A percentile compares a stretch with the other conserved stretches of the same genome.
Conservation (phyloP, 2,888 invertebrate genomes). For the Magallana nippona region DNA sequence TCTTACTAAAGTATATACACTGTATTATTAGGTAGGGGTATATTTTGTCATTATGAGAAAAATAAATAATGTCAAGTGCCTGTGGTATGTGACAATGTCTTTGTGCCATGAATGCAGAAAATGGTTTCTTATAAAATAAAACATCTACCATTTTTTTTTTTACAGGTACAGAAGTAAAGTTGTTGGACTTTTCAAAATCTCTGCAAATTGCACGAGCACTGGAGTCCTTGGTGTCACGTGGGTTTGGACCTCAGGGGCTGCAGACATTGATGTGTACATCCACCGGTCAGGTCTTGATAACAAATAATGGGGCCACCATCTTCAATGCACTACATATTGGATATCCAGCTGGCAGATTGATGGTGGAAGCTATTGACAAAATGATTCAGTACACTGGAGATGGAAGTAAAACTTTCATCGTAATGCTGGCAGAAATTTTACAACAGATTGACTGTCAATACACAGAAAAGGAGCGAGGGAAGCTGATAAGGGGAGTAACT, state of each 20-base stretch:
- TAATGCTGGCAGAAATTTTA: conserved; percentile 39
- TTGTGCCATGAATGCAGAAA: too few species aligned
- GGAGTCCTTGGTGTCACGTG: conserved; percentile 55
- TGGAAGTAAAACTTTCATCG: conserved; percentile 45
- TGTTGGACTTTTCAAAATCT: conserved; percentile 29
- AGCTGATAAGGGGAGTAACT: neutral
- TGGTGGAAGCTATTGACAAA: conserved; percentile 52
- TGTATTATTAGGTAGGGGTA: too few species aligned
- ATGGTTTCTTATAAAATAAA: neutral
- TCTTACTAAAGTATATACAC: too few species aligned
- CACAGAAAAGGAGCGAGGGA: neutral
- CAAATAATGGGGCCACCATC: conserved; percentile 64
- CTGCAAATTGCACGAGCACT: conserved; percentile 42
- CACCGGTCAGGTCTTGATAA: conserved; percentile 63
- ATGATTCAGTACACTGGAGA: conserved; percentile 41
- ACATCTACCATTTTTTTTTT: neutral
- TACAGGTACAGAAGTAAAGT: conserved; percentile 5
- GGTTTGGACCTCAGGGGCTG: conserved; percentile 67
- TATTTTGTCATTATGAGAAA: too few species aligned
- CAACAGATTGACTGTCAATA: neutral
- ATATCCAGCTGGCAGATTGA: conserved; percentile 67
- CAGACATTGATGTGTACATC: conserved; percentile 64
- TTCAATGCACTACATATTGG: conserved; percentile 62
- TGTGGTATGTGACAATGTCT: too few species aligned
- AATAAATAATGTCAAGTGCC: too few species aligned